phyloP scores from a whole-genome alignment of 2,113 vertebrate species.

The Solea solea region DNA sequence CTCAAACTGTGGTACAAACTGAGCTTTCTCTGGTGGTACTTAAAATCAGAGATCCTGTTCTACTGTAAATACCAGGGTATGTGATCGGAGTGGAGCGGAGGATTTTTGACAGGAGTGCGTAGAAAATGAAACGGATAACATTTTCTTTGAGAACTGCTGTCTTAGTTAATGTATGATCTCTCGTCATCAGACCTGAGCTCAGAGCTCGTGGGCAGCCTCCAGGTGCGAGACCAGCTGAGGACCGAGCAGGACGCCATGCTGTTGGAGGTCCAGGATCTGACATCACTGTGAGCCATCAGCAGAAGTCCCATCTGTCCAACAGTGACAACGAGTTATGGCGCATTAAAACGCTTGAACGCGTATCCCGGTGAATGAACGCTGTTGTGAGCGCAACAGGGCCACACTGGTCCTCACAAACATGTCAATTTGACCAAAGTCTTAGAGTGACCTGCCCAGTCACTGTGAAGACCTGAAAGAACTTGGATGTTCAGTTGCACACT shows the following conservation, averaged over 20 bases:
- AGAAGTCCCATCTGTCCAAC: not conserved
- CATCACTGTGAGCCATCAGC: slow-evolving; percentile 67
- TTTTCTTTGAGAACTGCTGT: too few relatives aligned
- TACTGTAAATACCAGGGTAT: too few relatives aligned
- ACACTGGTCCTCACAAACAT: slow-evolving; percentile 16
- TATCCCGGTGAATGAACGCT: not conserved
- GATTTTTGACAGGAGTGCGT: too few relatives aligned
- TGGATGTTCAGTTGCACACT: slow-evolving; percentile 4
- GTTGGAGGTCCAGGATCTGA: slow-evolving; percentile 84
- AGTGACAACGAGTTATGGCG: not conserved
- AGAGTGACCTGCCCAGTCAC: slow-evolving; percentile 15
- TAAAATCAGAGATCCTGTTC: too few relatives aligned
- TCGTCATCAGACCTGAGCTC: slow-evolving; percentile 77
- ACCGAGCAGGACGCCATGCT: slow-evolving; percentile 86
- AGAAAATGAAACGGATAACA: too few relatives aligned
- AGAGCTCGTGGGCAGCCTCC: slow-evolving; percentile 80
- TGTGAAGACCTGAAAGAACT: slow-evolving; percentile 36
- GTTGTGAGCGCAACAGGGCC: not conserved
- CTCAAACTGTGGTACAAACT: too few relatives aligned
- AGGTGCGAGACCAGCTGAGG: slow-evolving; percentile 82
- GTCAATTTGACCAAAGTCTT: slow-evolving; percentile 7
- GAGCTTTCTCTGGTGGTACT: too few relatives aligned
- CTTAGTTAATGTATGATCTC: not conserved
- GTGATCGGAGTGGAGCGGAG: too few relatives aligned
- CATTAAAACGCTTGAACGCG: not conserved